Conservation (phyloP, 1,140 invertebrate species). For the Drosophila sucinea region DNA sequence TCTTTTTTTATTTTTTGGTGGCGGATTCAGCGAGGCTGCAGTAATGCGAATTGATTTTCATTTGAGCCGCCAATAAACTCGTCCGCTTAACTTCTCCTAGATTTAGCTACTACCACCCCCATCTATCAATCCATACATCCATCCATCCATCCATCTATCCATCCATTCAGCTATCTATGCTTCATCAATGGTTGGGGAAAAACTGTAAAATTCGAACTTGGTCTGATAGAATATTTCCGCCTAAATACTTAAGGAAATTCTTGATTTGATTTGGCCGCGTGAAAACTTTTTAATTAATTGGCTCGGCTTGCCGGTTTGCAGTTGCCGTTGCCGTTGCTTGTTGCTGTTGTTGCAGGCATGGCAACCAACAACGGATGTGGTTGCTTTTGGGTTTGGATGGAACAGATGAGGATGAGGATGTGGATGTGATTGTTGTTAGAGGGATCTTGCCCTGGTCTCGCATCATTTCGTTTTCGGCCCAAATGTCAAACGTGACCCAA, state of each 20-base stretch:
- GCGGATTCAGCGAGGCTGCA: conserved; percentile 68
- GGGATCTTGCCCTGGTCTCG: conserved; percentile 28
- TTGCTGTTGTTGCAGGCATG: conserved; percentile 20
- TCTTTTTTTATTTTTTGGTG: conserved; percentile 14
- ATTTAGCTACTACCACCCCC: background rate
- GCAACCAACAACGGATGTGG: conserved; percentile 16
- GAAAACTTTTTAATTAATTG: conserved; percentile 79
- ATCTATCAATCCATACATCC: background rate
- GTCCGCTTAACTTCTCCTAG: background rate
- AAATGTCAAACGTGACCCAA: conserved; percentile 71
- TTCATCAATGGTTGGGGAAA: conserved; percentile 23
- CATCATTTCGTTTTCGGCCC: conserved; percentile 42
- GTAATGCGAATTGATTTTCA: conserved; percentile 76
- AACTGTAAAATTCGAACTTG: conserved; percentile 26
- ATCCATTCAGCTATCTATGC: conserved; percentile 38
- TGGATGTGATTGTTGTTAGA: background rate
- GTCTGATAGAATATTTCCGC: conserved; percentile 45
- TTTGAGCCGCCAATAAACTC: conserved; percentile 27
- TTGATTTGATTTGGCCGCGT: conserved; percentile 70
- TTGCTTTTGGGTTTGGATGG: conserved; percentile 1
- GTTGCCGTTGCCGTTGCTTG: conserved; percentile 31
- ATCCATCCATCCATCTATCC: conserved; percentile 38
- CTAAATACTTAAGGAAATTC: conserved; percentile 70
- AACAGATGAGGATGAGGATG: background rate
- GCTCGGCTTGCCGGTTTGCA: conserved; percentile 14